A percentile compares a stretch with the other conserved stretches of the same genome.
Conservation (phyloP, 1,140 invertebrate genomes). For the Batillaria attramentaria region DNA sequence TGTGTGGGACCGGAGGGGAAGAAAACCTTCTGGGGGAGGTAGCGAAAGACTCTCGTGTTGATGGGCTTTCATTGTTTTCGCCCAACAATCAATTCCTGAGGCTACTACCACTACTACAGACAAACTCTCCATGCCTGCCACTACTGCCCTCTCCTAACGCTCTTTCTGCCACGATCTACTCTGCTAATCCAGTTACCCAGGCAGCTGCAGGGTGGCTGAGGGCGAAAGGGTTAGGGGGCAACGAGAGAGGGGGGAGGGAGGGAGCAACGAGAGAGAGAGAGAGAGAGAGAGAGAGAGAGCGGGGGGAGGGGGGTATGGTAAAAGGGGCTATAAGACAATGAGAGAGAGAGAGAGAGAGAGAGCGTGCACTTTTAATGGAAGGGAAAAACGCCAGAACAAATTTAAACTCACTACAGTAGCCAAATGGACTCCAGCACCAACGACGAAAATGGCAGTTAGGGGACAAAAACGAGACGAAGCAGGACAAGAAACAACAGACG, state of each 20-base stretch:
- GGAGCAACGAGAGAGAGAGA: neutral
- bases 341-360: neutral
- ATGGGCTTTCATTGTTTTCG: neutral
- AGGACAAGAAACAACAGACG: no score
- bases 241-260: neutral
- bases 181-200: neutral
- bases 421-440: no score
- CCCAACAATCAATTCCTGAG: neutral
- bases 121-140: no score
- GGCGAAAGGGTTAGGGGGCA: neutral
- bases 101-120: neutral
- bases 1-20: no score
- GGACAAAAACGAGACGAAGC: no score
- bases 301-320: neutral
- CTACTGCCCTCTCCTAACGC: neutral
- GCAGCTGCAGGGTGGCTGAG: neutral
- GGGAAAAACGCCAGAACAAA: no score
- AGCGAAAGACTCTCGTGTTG: neutral
- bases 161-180: neutral
- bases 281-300: neutral
- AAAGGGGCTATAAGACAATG: neutral
- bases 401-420: no score
- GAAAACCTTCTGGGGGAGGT: neutral
- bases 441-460: no score
- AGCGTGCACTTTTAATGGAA: no score